Evolutionary conservation across 2,888 invertebrate genomes (phyloP).

Genomic region (Lepas anatifera): DNA sequence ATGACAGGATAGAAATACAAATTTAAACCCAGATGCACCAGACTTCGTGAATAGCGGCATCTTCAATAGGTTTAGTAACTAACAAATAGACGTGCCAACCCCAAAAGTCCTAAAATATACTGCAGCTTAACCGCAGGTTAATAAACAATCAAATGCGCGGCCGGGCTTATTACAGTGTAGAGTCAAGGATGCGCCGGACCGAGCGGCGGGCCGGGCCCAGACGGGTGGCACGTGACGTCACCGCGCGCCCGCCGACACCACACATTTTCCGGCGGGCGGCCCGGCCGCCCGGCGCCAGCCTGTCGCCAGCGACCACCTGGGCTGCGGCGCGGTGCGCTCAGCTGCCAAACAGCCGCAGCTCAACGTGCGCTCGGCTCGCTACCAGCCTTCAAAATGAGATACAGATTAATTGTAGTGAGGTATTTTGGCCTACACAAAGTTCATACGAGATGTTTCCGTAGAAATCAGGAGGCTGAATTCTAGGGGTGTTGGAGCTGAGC

Average conservation of each 20-base stretch:
- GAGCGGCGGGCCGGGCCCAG: neutral
- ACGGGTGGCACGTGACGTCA: neutral
- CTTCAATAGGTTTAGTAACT: too few relatives aligned
- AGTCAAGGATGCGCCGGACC: too few relatives aligned
- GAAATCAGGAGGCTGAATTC: neutral
- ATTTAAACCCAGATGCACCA: too few relatives aligned
- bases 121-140: too few relatives aligned
- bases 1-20: too few relatives aligned
- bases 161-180: too few relatives aligned
- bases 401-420: neutral
- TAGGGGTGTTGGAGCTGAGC: neutral
- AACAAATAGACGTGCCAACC: too few relatives aligned
- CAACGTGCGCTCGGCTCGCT: neutral
- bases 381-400: neutral
- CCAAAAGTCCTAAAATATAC: too few relatives aligned
- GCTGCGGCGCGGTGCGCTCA: neutral
- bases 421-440: neutral
- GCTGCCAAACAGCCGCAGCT: neutral
- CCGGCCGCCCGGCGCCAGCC: neutral
- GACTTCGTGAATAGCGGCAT: too few relatives aligned
- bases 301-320: neutral
- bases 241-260: neutral
- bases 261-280: neutral
- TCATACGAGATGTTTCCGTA: neutral
- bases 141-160: too few relatives aligned